Evolutionary conservation across 2,113 vertebrate species (phyloP).

Genomic region (Ceuthmochares aereus): DNA sequence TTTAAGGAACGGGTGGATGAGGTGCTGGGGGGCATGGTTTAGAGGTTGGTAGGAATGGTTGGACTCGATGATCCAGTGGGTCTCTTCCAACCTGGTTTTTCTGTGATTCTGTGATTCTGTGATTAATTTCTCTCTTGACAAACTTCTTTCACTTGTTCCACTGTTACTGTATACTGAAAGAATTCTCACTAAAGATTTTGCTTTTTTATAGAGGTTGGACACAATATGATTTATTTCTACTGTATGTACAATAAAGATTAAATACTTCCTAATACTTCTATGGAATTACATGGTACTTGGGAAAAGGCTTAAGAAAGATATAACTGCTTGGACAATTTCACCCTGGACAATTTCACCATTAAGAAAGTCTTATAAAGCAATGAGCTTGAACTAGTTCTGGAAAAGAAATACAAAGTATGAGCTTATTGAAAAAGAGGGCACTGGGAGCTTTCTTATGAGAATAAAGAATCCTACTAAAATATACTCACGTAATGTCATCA

Average conservation of each 20-base stretch:
- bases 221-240: not conserved
- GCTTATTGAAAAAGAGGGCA: not conserved
- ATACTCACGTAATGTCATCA: not conserved
- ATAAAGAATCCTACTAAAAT: not conserved
- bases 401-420: not conserved
- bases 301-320: not conserved
- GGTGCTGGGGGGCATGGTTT: no score
- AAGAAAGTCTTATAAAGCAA: not conserved
- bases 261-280: not conserved
- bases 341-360: not conserved
- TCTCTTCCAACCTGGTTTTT: no score
- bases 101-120: no score
- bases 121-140: not conserved
- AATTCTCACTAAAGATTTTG: not conserved
- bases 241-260: not conserved
- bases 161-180: not conserved
- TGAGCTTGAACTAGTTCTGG: not conserved
- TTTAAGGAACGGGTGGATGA: no score
- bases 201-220: not conserved
- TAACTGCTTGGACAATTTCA: not conserved
- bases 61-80: no score
- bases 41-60: no score
- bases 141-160: not conserved
- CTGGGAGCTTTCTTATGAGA: not conserved
- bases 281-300: not conserved